phyloP scores from a whole-genome alignment of 92 coral and sea anemone genomes.

The Nematostella vectensis region DNA sequence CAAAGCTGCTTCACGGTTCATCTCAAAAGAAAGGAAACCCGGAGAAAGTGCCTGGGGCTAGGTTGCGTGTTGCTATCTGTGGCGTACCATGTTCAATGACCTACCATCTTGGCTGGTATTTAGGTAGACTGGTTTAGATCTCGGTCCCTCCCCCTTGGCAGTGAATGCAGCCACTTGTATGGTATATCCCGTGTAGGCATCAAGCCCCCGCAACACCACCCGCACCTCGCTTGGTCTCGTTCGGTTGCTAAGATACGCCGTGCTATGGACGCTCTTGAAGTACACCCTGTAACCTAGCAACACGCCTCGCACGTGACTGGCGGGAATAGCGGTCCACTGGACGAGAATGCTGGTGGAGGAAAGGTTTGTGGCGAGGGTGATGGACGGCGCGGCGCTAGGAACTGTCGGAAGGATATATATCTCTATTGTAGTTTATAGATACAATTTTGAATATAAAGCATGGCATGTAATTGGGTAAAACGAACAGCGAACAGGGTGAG shows the following conservation, averaged over 20 bases:
- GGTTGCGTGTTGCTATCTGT: too few relatives aligned
- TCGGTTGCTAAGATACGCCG: not conserved
- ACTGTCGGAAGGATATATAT: slow-evolving; percentile 1
- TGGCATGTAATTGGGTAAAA: too few relatives aligned
- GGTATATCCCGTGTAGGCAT: not conserved
- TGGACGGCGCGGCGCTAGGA: slow-evolving; percentile 13
- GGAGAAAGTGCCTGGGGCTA: too few relatives aligned
- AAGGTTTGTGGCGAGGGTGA: not conserved
- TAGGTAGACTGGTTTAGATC: not conserved
- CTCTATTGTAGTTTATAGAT: too few relatives aligned
- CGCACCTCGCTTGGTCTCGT: not conserved
- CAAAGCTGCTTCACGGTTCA: too few relatives aligned
- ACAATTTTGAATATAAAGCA: too few relatives aligned
- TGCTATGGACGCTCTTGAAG: not conserved
- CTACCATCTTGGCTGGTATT: slow-evolving; percentile 4
- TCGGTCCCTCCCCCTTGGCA: not conserved
- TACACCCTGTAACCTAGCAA: not conserved
- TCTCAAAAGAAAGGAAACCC: too few relatives aligned
- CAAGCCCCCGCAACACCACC: not conserved
- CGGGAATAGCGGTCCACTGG: slow-evolving; percentile 8
- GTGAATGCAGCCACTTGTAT: not conserved
- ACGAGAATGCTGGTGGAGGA: slow-evolving; percentile 2
- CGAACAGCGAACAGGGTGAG: too few relatives aligned
- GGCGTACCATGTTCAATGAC: too few relatives aligned
- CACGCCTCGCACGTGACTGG: not conserved